Base-by-base conservation (phyloP, 2,797 vertebrate species). In the Eptatretus atami region DNA sequence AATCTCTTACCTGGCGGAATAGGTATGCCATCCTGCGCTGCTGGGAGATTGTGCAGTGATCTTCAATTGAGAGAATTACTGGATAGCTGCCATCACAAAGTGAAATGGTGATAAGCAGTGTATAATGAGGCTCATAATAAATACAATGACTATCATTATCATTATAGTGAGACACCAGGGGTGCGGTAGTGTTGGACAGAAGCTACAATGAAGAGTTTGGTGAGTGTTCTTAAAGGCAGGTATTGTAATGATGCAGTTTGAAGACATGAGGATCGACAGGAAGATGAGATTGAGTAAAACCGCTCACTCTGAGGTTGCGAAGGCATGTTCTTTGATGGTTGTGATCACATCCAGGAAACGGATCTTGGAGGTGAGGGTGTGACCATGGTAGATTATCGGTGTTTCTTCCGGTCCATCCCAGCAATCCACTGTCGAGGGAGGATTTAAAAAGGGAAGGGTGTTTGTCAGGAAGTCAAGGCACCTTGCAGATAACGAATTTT, bases 391-490 rank as follows among this genome's bases (percentile, higher is more conserved):
- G 71, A 88, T 79, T 61, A 87, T 88, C 13, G 84, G 84, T 54
- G 86, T 79, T 65, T 85, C 84, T 0, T 88, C 84, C 0, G 83
- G 83, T 12, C 84, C 84, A 11, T 87, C 84, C 84, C 84, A 88
- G 70, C 84, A 88, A 71, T 88, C 84, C 77, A 88, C 84, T 88
- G 67, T 13, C 8, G 3, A 19, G 14, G 4, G 10, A 13, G 53
- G 52, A 15, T 12, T n/a, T 31, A 54, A 31, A 10, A 52, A 44
- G 10, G 13, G 24, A 13, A 44, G 24, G 14, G 10, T 52, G 10
- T n/a, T 52, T 24, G 44, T 14, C 9, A 19, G 53, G 9, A 65
- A 52, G 44, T 31, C 15, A 19, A 63, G 44, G 52, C 15, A 65
- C 3, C 1, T 52, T 52, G 63, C 15, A 65, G 55, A 60, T 52